Base-by-base conservation (phyloP, 2,797 vertebrate genomes). In the Iguana delicatissima region DNA sequence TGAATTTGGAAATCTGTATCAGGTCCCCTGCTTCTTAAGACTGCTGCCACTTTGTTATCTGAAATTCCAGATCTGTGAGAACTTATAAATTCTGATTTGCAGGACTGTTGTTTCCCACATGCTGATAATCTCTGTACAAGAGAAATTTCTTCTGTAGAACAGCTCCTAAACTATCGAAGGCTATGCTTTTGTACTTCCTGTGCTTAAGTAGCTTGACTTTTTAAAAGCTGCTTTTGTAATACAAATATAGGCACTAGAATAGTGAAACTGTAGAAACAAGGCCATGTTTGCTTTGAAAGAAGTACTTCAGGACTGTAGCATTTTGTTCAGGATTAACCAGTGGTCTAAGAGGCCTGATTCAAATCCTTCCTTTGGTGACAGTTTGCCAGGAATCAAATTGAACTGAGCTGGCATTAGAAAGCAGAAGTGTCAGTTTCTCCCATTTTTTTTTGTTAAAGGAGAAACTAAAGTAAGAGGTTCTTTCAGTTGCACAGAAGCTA, bases 321-420 rank as follows among this genome's bases (percentile, higher is more conserved):
- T 94, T 92, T 95, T 94, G 93, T 89, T 72, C 91, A 93, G 92
- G 95, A 94, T 95, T 96, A 95, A 87, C 92, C 89, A 59, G 91
- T 93, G 87, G 90, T 64, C 88, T 87, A 95, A 92, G 89, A 92
- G 91, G 92, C 77, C 91, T 95, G 81, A 95, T 94, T 80, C 67
- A 88, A 94, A 94, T 26, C 62, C 92, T 94, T 92, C 91, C 90
- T 89, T 93, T 92, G 95, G 89, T 89, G 92, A 88, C 92, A 88
- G 32, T 93, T 94, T 93, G 89, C 93, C 86, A 46, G 0, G 2
- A 42, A 90, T 84, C 90, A 93, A 84, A 93, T 3, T 92, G 80
- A 91, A 85, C 57, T 80, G 16, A 92, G 84, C 55, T 52, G 20
- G 59, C 84, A 55, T 89, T 89, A 93, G 87, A 91, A 32, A 95